Percentiles rank a stretch among this genome's conserved stretches.
Conservation (phyloP, 2,113 vertebrate genomes). For the Tragelaphus buxtoni region DNA sequence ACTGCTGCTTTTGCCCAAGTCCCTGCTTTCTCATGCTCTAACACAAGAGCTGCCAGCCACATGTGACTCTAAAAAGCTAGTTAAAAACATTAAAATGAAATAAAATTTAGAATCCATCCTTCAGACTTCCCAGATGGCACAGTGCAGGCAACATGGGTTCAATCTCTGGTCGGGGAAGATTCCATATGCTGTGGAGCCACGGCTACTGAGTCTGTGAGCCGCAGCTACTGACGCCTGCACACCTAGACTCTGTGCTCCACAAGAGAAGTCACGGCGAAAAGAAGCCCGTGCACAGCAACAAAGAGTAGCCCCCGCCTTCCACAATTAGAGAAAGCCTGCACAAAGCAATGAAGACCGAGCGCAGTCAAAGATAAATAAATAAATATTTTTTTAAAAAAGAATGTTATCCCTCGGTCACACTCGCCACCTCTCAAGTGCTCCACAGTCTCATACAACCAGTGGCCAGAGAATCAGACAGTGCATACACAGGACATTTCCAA, state of each 20-base stretch:
- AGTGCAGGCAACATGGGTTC: neutral
- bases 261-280: neutral
- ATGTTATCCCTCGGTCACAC: fast-evolving
- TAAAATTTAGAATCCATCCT: neutral
- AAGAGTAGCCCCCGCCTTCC: neutral
- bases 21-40: neutral
- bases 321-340: neutral
- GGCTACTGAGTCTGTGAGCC: neutral
- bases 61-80: neutral
- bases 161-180: neutral
- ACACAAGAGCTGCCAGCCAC: neutral
- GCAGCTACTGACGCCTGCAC: neutral
- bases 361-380: neutral
- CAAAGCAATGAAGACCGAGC: fast-evolving
- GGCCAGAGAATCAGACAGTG: fast-evolving
- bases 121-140: neutral
- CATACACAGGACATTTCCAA: neutral
- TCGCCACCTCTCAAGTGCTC: neutral
- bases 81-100: neutral
- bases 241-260: neutral
- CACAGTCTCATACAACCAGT: fast-evolving
- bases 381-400: neutral
- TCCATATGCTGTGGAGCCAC: neutral
- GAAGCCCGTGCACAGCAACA: neutral
- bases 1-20: neutral